phyloP scores from a whole-genome alignment of 2,888 invertebrate species.

The Eucera pruinosa region DNA sequence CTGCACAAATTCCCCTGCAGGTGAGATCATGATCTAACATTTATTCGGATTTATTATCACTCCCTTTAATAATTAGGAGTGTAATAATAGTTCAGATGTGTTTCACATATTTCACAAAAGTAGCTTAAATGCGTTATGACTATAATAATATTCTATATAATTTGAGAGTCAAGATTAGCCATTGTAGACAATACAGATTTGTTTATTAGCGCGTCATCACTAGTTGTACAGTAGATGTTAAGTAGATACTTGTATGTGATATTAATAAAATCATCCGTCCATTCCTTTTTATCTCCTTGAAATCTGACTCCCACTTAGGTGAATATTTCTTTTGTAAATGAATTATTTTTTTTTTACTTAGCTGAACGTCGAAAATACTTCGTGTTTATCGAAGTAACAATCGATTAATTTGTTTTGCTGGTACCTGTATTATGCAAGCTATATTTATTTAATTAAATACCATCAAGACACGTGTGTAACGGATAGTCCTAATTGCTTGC shows the following conservation, averaged over 20 bases:
- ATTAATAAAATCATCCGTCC: conserved; percentile 70
- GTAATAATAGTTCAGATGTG: conserved; percentile 1
- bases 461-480: conserved; percentile 1
- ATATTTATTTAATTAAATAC: conserved; percentile 13
- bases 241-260: conserved; percentile 62
- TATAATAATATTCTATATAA: conserved; percentile 13
- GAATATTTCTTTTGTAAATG: conserved; percentile 30
- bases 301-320: conserved; percentile 18
- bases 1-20: conserved; percentile 81
- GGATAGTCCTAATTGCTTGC: not conserved
- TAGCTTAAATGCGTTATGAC: conserved; percentile 43
- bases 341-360: not conserved
- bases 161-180: conserved; percentile 9
- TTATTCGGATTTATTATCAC: conserved; percentile 23
- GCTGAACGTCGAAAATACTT: not conserved
- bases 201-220: conserved; percentile 37
- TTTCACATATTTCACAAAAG: conserved; percentile 21
- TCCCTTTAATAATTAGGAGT: not conserved
- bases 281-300: conserved; percentile 48
- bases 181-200: conserved; percentile 25
- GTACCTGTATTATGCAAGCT: not conserved
- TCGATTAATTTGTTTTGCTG: not conserved
- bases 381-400: not conserved
- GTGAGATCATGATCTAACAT: conserved; percentile 77
- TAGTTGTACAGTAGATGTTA: conserved; percentile 52